Conservation (phyloP, 2,888 invertebrate species). For the Parnassius mnemosyne region DNA sequence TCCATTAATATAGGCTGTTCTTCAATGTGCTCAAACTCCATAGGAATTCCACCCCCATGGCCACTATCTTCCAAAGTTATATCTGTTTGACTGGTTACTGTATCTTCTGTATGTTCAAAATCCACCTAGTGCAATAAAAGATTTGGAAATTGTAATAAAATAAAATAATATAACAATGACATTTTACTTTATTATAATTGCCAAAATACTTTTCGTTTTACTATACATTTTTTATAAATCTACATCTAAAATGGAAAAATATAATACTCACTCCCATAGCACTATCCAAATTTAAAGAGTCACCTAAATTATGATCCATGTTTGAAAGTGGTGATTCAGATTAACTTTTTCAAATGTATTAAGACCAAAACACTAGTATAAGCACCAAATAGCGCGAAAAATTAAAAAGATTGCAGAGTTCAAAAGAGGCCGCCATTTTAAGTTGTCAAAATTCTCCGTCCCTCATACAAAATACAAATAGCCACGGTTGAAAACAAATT, state of each 20-base stretch:
- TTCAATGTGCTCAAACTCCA: conserved; percentile 66
- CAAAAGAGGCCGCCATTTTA: conserved; percentile 80
- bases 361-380: conserved; percentile 18
- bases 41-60: conserved; percentile 55
- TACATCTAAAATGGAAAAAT: not conserved
- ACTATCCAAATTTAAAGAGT: conserved; percentile 63
- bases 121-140: conserved; percentile 55
- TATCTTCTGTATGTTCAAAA: conserved; percentile 59
- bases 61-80: conserved; percentile 49
- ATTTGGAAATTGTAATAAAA: not conserved
- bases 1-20: conserved; percentile 68
- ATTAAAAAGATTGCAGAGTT: conserved; percentile 56
- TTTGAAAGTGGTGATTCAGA: conserved; percentile 28
- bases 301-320: conserved; percentile 73
- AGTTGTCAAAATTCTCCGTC: conserved; percentile 64
- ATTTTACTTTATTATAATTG: too few species aligned
- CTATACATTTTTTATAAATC: not conserved
- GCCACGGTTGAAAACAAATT: conserved; percentile 78
- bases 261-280: conserved; percentile 62
- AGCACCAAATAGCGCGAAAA: conserved; percentile 34
- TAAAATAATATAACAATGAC: too few species aligned
- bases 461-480: conserved; percentile 55
- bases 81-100: conserved; percentile 56
- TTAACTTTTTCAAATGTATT: conserved; percentile 24
- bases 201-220: too few species aligned